phyloP scores from a whole-genome alignment of 2,113 vertebrate species.

The Climacteris rufus region DNA sequence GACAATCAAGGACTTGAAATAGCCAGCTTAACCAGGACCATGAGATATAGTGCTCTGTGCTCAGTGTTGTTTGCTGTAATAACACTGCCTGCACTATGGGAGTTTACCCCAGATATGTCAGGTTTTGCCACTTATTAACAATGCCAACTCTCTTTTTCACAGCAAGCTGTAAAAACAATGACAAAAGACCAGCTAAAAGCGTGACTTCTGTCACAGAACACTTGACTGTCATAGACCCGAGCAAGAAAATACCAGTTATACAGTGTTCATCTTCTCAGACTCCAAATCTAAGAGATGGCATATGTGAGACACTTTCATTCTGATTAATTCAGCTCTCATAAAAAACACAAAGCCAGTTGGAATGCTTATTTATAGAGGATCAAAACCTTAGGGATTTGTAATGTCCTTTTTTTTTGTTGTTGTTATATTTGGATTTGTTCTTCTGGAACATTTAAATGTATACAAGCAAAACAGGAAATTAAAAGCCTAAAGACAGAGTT shows the following conservation, averaged over 20 bases:
- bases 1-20: not conserved
- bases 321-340: not conserved
- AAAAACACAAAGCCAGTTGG: not conserved
- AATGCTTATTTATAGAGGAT: not conserved
- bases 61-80: not conserved
- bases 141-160: not conserved
- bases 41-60: not conserved
- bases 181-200: not conserved
- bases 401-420: not conserved
- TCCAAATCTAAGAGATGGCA: not conserved
- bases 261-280: not conserved
- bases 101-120: constrained; percentile 15
- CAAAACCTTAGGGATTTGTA: not conserved
- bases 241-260: not conserved
- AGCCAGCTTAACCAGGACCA: not conserved
- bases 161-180: not conserved
- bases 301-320: not conserved
- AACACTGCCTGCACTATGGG: not conserved
- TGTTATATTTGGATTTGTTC: not conserved
- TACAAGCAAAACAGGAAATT: not conserved
- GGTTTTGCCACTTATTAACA: constrained; percentile 15
- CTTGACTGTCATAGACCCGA: not conserved
- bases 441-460: not conserved
- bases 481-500: not conserved
- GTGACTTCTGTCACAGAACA: not conserved